Conservation (phyloP, 2,888 invertebrate genomes). For the Cylindroiulus punctatus region DNA sequence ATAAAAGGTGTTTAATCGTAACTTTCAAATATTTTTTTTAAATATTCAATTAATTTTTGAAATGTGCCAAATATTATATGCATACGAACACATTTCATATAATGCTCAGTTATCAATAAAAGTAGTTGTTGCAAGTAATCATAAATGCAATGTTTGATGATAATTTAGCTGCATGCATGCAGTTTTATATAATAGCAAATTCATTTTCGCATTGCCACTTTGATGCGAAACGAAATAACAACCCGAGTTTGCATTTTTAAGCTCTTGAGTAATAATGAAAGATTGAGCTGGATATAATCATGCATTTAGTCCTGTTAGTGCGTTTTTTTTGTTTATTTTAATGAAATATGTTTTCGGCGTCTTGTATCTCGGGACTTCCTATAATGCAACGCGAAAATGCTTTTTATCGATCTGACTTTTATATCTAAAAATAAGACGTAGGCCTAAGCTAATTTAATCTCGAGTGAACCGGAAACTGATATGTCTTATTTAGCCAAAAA, state of each 20-base stretch:
- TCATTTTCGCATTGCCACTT: background rate
- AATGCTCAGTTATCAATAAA: too few species aligned
- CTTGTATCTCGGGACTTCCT: background rate
- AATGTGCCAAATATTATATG: too few species aligned
- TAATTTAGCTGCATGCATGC: background rate
- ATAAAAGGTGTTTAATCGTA: too few species aligned
- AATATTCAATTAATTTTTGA: too few species aligned
- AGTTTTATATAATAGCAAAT: background rate
- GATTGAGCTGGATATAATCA: background rate
- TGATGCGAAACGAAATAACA: background rate
- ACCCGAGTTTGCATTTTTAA: background rate
- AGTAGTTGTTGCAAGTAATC: background rate
- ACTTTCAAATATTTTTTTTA: too few species aligned
- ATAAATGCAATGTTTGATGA: background rate
- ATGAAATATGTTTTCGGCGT: conserved; percentile 9
- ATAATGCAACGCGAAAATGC: background rate
- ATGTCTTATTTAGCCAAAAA: conserved; percentile 24
- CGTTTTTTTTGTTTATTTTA: conserved; percentile 3
- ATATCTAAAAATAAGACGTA: background rate
- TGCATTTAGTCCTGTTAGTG: background rate
- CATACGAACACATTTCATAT: too few species aligned
- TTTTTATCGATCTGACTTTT: conserved; percentile 16
- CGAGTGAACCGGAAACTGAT: background rate
- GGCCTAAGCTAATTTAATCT: conserved; percentile 24
- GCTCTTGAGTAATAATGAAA: background rate